phyloP scores from a whole-genome alignment of 2,113 vertebrate genomes.

The Erpornis zantholeuca region DNA sequence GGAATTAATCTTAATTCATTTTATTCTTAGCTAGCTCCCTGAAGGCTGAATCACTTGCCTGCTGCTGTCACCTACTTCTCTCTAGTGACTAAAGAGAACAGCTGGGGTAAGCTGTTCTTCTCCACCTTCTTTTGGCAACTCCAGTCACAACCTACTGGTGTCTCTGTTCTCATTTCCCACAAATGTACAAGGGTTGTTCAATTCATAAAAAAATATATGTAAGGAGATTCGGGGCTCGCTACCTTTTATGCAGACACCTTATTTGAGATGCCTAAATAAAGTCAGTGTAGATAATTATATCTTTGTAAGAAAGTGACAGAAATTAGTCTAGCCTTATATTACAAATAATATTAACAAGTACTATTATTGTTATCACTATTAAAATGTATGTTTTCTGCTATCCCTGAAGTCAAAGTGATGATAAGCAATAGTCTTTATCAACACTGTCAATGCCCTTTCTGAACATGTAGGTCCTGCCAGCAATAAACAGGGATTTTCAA shows the following conservation, averaged over 20 bases:
- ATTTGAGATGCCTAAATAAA: not conserved
- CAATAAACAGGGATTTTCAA: not conserved
- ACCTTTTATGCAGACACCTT: not conserved
- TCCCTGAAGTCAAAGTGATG: not conserved
- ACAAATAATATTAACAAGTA: not conserved
- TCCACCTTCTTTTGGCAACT: not conserved
- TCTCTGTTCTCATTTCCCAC: not conserved
- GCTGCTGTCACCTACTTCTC: not conserved
- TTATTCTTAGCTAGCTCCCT: not conserved
- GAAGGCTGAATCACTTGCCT: not conserved
- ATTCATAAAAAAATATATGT: not conserved
- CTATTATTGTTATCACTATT: not conserved
- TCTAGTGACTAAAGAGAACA: not conserved
- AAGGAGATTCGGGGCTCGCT: not conserved
- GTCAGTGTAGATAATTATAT: not conserved
- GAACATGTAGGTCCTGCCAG: not conserved
- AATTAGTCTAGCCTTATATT: not conserved
- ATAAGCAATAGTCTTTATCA: not conserved
- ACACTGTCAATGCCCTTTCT: not conserved
- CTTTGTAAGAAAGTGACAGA: not conserved
- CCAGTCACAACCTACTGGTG: not conserved
- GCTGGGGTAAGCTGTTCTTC: not conserved
- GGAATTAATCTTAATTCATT: not conserved
- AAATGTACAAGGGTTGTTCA: not conserved
- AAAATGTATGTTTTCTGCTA: not conserved